These are phyloP conservation scores for Hyperoplus lanceolatus DNA, from an alignment of 2,797 vertebrate species.

Conservation along the genomic window DNA sequence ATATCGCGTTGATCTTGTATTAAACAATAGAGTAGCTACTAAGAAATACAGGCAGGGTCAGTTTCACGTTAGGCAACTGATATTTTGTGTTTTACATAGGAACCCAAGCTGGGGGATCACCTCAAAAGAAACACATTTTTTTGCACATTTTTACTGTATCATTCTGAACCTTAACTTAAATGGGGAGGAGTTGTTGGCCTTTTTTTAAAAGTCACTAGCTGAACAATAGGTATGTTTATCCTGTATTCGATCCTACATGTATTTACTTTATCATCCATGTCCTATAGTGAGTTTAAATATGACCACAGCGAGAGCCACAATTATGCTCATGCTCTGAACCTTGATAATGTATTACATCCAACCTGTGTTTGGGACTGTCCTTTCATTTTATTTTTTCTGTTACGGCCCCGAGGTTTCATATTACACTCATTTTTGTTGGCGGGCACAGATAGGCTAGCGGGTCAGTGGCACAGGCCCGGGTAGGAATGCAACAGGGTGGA, in stretches of 20 bases:
- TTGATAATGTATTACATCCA: background rate
- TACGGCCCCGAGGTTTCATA: conserved; percentile 34
- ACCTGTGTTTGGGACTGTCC: background rate
- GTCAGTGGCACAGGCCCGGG: conserved; percentile 36
- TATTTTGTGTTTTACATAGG: conserved; percentile 6
- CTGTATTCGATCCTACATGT: background rate
- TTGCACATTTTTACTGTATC: conserved; percentile 22
- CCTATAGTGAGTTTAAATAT: background rate
- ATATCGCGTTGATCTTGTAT: conserved; percentile 32
- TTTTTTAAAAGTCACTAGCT: conserved; percentile 11
- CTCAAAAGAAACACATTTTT: conserved; percentile 8
- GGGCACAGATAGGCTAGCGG: conserved; percentile 40
- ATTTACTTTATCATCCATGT: background rate
- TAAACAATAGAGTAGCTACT: conserved; percentile 42
- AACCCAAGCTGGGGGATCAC: conserved; percentile 36
- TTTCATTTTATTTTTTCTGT: conserved; percentile 21
- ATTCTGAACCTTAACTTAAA: conserved; percentile 46
- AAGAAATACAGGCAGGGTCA: conserved; percentile 35
- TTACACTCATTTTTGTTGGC: conserved; percentile 29
- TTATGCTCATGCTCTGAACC: conserved; percentile 10
- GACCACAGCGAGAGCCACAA: background rate
- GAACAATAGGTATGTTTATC: conserved; percentile 26
- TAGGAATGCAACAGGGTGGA: conserved; percentile 68
- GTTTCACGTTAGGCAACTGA: conserved; percentile 35
- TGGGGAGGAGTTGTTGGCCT: conserved; percentile 20